Base-by-base conservation (phyloP, 2,888 invertebrate genomes). In the Macrophya alboannulata region DNA sequence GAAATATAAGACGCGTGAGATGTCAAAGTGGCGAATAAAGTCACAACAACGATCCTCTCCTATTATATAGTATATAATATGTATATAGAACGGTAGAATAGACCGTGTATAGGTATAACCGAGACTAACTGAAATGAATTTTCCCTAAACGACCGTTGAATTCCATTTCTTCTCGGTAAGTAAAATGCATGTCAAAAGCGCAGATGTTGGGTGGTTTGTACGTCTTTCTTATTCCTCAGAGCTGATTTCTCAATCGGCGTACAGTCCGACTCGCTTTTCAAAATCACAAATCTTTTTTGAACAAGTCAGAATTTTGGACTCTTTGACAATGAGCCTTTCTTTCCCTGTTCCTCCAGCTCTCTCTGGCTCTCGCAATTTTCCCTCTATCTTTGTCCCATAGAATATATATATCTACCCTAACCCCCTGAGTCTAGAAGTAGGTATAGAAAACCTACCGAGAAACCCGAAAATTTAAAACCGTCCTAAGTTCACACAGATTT, bases 111-210 rank as follows among this genome's bases (percentile, higher is more conserved):
- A 10, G 21, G 25, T 25, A 12, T 21, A 21, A n/a, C 43, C 21
- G 72, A 45, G 40, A 21, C 40, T 43, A 72, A 72, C 43, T 12
- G 45, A 74, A 89, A 90, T 90, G 88, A 89, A 90, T 90, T 90
- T 88, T 86, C 85, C 85, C 87, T 89, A 90, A 91, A 89, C 85
- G 87, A 87, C 90, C 90, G 90, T 90, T 90, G 90, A 90, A 91
- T 91, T 90, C 88, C 87, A 2, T 31, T 31, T 31, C 31, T 31
- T 31, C 3, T 31, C 31, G 31, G 31, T 31, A 31, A 31, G 31
- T 55, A 55, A 8, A 55, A 86, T 86, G 87, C 88, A 89, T 88
- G 86, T 88, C 37, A 10, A 6, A 51, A 17, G 62, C 12, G 90
- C 91, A 90, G 91, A 90, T 91, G 91, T 90, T 89, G 89, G 87